phyloP scores from a whole-genome alignment of 2,113 vertebrate species.

The Melanocharis versteri region DNA sequence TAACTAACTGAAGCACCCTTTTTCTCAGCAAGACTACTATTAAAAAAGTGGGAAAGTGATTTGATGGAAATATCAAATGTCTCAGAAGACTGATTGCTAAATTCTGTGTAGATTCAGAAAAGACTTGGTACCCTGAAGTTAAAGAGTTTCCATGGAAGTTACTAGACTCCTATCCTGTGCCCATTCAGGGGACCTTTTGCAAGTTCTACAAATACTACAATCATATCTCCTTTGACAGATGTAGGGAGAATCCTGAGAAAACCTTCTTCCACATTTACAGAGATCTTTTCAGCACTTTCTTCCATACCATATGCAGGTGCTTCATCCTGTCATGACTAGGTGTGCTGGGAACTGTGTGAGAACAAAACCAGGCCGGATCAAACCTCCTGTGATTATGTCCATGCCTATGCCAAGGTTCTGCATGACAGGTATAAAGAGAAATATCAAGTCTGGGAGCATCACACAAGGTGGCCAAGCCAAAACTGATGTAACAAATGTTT shows the following conservation, averaged over 20 bases:
- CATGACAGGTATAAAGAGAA: accelerated
- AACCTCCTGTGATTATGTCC: background rate
- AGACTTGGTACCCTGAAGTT: background rate
- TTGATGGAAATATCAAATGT: background rate
- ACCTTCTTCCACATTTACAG: background rate
- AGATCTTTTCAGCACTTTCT: background rate
- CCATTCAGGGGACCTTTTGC: background rate
- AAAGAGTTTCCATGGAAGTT: background rate
- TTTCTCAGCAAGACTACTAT: background rate
- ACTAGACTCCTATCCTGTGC: background rate
- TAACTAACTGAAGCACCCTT: background rate
- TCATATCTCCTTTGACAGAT: background rate
- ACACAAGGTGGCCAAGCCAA: background rate
- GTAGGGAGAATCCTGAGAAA: background rate
- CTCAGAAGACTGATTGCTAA: background rate
- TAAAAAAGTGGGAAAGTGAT: background rate
- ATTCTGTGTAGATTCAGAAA: background rate
- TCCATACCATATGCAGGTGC: accelerated
- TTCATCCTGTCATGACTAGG: background rate
- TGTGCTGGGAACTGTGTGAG: background rate
- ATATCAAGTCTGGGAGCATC: background rate
- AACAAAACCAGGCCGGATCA: background rate
- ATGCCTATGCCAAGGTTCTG: background rate
- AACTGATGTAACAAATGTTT: background rate
- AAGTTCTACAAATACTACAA: background rate